Conservation (phyloP, 2,797 vertebrate genomes). For the Propithecus perrieri region DNA sequence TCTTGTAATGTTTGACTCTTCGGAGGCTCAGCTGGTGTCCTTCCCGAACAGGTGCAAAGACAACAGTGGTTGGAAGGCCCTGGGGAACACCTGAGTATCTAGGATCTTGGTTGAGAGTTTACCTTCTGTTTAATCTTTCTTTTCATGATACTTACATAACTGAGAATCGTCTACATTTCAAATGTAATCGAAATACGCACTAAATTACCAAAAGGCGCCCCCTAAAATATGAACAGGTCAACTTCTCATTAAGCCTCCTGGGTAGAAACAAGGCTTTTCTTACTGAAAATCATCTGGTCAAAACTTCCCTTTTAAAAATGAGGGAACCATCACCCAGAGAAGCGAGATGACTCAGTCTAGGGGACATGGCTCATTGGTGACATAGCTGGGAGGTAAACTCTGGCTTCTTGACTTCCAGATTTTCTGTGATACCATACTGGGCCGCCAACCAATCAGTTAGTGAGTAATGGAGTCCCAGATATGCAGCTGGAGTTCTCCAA, state of each 20-base stretch:
- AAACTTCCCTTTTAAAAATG: neutral
- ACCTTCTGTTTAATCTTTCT: neutral
- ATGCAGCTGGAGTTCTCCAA: neutral
- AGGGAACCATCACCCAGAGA: neutral
- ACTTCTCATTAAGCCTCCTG: neutral
- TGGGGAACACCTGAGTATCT: neutral
- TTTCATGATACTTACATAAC: neutral
- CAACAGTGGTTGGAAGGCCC: neutral
- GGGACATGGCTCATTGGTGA: neutral
- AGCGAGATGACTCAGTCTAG: neutral
- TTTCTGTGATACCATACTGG: neutral
- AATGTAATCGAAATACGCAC: neutral
- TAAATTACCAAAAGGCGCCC: neutral
- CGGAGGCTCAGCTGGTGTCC: neutral
- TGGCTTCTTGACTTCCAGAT: neutral
- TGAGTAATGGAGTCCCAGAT: neutral
- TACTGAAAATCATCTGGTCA: neutral
- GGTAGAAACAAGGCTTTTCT: neutral
- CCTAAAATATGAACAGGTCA: neutral
- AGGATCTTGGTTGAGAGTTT: neutral
- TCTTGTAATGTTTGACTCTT: neutral
- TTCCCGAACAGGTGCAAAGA: neutral
- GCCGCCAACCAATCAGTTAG: neutral
- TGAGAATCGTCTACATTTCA: neutral
- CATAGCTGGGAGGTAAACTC: neutral